Percentiles rank a stretch among this genome's conserved stretches.
Conservation (phyloP, 2,113 vertebrate genomes). For the Plestiodon gilberti region DNA sequence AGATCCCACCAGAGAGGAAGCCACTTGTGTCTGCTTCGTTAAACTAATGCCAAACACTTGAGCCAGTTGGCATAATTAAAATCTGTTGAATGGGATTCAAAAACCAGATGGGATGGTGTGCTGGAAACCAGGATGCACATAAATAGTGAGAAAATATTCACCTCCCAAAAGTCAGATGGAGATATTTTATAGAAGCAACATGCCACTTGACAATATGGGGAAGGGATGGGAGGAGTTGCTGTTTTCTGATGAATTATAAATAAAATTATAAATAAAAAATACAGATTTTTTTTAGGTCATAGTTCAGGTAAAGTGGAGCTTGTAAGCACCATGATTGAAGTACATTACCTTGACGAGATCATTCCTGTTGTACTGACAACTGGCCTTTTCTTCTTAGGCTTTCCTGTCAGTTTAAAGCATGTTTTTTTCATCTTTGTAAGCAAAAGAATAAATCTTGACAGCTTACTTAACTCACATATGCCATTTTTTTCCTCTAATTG, state of each 20-base stretch:
- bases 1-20: slow-evolving; percentile 12
- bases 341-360: not conserved
- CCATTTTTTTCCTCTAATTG: not conserved
- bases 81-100: slow-evolving; percentile 30
- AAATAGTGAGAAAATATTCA: slow-evolving; percentile 43
- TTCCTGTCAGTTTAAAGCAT: not conserved
- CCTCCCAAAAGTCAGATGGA: not conserved
- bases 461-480: not conserved
- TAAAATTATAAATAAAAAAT: not conserved
- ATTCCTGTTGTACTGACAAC: not conserved
- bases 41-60: slow-evolving; percentile 45
- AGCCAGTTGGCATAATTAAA: slow-evolving; percentile 50
- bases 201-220: not conserved
- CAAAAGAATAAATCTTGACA: not conserved
- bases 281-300: not conserved
- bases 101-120: slow-evolving; percentile 50
- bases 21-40: slow-evolving; percentile 20
- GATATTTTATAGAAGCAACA: not conserved
- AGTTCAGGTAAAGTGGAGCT: not conserved
- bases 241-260: not conserved
- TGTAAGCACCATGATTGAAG: not conserved
- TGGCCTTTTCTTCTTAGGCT: not conserved
- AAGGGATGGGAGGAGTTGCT: not conserved
- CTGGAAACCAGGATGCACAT: slow-evolving; percentile 8
- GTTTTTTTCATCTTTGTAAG: not conserved